A percentile compares a stretch with the other conserved stretches of the same genome.
These are phyloP conservation scores for Chaetorhynchus papuensis DNA, from an alignment of 2,113 vertebrate genomes.

Conservation along the genomic window DNA sequence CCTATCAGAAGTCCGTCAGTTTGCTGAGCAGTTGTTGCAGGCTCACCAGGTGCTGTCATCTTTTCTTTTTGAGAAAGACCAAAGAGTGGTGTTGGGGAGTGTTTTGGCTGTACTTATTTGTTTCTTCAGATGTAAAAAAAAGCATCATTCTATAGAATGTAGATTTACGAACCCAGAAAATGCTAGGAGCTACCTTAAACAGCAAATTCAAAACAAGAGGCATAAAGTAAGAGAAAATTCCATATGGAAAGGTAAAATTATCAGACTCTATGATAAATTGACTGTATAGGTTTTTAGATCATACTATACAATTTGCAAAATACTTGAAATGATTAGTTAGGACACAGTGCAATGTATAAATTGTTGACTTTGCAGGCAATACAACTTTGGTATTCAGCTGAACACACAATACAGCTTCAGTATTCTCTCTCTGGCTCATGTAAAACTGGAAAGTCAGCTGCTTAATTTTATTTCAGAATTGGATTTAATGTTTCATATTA, in stretches of 20 bases:
- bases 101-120: background rate
- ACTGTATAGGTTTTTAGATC: background rate
- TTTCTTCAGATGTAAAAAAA: background rate
- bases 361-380: background rate
- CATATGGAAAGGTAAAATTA: background rate
- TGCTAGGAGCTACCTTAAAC: background rate
- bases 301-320: background rate
- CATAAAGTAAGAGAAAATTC: background rate
- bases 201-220: background rate
- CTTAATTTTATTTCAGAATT: background rate
- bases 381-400: background rate
- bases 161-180: background rate
- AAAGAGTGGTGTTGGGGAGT: background rate
- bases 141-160: background rate
- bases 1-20: conserved; percentile 71
- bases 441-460: background rate
- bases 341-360: background rate
- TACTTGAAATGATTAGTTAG: background rate
- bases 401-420: background rate
- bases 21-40: conserved; percentile 74
- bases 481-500: background rate
- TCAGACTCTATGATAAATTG: background rate
- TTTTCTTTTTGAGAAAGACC: background rate
- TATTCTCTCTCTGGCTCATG: background rate
- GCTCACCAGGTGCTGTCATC: conserved; percentile 74